A percentile compares a stretch with the other conserved stretches of the same genome.
Conservation (phyloP, 2,113 vertebrate genomes). For the Hyperopisus bebe region DNA sequence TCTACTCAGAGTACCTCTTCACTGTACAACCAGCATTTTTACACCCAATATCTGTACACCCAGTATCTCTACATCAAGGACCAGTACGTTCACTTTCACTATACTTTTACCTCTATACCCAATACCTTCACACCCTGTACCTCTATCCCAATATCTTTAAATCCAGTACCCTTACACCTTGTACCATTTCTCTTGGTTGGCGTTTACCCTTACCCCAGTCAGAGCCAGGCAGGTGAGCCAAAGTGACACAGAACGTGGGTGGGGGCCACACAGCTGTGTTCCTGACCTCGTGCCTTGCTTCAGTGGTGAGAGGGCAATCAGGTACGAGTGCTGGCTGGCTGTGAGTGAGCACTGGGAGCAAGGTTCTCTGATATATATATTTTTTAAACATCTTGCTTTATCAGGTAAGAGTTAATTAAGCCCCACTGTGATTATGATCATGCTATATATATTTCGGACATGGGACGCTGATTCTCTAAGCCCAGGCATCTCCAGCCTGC, state of each 20-base stretch:
- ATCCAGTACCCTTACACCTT: neutral
- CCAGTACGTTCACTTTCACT: neutral
- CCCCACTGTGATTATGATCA: neutral
- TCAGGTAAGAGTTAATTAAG: neutral
- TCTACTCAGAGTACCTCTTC: neutral
- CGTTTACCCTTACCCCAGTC: neutral
- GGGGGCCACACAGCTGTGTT: neutral
- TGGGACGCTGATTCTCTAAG: neutral
- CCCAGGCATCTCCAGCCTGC: neutral
- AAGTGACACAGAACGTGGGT: neutral
- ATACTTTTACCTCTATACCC: neutral
- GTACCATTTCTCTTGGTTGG: neutral
- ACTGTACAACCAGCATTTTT: neutral
- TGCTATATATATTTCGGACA: neutral
- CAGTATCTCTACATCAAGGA: neutral
- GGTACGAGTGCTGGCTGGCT: neutral
- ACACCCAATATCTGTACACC: neutral
- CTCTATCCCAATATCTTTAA: neutral
- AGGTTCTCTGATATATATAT: neutral
- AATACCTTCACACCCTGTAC: neutral
- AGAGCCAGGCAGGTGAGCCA: neutral
- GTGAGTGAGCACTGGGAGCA: neutral
- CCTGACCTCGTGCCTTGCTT: neutral
- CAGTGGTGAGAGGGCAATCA: neutral
- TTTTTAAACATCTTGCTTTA: neutral